Evolutionary conservation across 1,140 invertebrate species (phyloP), one percentile per base, ranked within the genome.

Genomic region (Spodoptera frugiperda): DNA sequence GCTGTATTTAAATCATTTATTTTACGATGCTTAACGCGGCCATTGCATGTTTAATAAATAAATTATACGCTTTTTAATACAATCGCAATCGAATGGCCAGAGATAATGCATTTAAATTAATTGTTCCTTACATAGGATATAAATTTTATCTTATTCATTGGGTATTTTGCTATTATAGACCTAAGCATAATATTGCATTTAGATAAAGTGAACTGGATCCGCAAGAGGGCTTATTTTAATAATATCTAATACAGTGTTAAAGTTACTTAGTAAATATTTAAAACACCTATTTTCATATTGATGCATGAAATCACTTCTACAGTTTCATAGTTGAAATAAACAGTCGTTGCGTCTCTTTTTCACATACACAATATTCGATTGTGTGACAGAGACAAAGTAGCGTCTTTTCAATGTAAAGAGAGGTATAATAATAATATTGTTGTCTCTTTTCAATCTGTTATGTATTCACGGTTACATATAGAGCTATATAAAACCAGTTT

Each of bases 31-130:
- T 74, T 74, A 59, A 8, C 4, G 39, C 17, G 54, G 54, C 61
- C 33, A 61, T 75, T 49, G 0, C 49, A 61, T 17, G 51, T 25
- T 75, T 25, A n/a, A 71, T 44, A 33, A 67, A 74, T 72, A 72
- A 44, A 44, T 65, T 74, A 82, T 77, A 74, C 46, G 57, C 67
- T 74, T 49, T 72, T 53, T 25, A 54, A 39, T 75, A 75, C 65
- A 44, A 78, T 76, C 48, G 54, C 61, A 68, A 76, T 82, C 78
- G 54, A 53, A 85, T 79, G 82, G 82, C 82, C 83, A 84, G 80
- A 84, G 51, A 78, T 76, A 61, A 83, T 88, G 89, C 89, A 90
- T 92, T 92, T 91, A 89, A 86, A 84, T 54, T 83, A 83, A 84
- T 84, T 79, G 85, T 88, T 89, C 86, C 86, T 88, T 83, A 70